Evolutionary conservation across 2,888 invertebrate genomes (phyloP), one percentile per base, ranked within the genome.

Genomic region (Pammene aurita): DNA sequence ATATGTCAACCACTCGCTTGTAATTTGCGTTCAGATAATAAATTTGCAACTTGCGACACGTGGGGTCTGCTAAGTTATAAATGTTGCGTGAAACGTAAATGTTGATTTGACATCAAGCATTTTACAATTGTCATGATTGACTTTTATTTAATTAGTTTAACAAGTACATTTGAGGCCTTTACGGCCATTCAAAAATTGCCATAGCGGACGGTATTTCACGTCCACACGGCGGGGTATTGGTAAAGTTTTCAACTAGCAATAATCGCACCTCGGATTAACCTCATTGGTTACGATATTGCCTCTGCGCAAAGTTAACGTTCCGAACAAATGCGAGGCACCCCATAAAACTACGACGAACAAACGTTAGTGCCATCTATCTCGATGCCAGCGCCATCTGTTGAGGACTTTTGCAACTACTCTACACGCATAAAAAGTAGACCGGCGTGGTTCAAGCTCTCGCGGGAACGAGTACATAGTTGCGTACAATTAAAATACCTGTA

Each of bases 181-280:
- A 84, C 80, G 77, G 87, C 87, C 86, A 75, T 86, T 74, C 85
- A 90, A 90, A 90, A 90, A 90, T 86, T 90, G 90, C 89, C 89
- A 84, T 84, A 83, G 90, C 84, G 89, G 90, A 86, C 89, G 89
- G 86, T 89, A 84, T 89, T 89, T 88, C 89, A 88, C 89, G 89
- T 86, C 89, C 90, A 87, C 89, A 84, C 74, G 89, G 89, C 90
- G 89, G 88, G 89, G 89, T 89, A 89, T 90, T 89, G 89, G 89
- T 88, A 96, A 96, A 96, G 96, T 96, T 96, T 96, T 96, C 96
- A 96, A 96, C 96, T 95, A 95, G 95, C 96, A 96, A 96, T 96
- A 96, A 96, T 95, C 95, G 95, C 96, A 95, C 95, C 96, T 96
- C 96, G 95, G 96, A 94, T 94, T 92, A 93, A 95, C 96, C 95